Evolutionary conservation across 2,113 vertebrate species (phyloP), one percentile per base, ranked within the genome.

Genomic region (Alethe diademata): DNA sequence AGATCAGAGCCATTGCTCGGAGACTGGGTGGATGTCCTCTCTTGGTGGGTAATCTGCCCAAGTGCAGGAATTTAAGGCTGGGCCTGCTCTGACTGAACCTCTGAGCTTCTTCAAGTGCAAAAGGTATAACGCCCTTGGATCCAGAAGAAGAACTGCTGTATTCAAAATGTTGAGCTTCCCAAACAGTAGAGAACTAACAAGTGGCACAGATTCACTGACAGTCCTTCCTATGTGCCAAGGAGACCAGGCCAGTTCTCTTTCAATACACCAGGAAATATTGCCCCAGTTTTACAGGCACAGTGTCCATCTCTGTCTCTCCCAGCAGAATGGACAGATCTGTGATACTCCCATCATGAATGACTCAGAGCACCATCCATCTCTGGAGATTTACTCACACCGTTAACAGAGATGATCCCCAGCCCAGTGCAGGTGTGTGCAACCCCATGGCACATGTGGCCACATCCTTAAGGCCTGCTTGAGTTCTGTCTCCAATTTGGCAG

Each of bases 41-140:
- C n/a, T 67, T 0, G 0, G 35, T 29, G 35, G n/a, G 38, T 26
- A 31, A 58, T 38, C 29, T 4, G 6, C 47, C 43, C 33, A 40
- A 43, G 17, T 9, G 25, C 54, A 65, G 40, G 40, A 72, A 29
- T 51, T 56, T 65, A 57, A 47, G 71, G 10, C 47, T 85, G 36
- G 23, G 40, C 29, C 26, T 78, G 50, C 57, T 64, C 64, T 58
- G 43, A 45, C 35, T 36, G 43, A 54, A 51, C 17, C 40, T 36
- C n/a, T 70, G 65, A 88, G 26, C 54, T 74, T 60, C 50, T 88
- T 53, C 42, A 35, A 57, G 61, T 48, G 36, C 51, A 48, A 47
- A 80, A 86, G n/a, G 7, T 11, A 6, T 47, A 74, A 45, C 14
- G 19, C 60, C 45, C 45, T 14, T n/a, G n/a, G 73, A 91, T 61